A percentile compares a stretch with the other conserved stretches of the same genome.
Evolutionary conservation across 2,113 vertebrate species (phyloP).

Genomic region (Channa maculata): DNA sequence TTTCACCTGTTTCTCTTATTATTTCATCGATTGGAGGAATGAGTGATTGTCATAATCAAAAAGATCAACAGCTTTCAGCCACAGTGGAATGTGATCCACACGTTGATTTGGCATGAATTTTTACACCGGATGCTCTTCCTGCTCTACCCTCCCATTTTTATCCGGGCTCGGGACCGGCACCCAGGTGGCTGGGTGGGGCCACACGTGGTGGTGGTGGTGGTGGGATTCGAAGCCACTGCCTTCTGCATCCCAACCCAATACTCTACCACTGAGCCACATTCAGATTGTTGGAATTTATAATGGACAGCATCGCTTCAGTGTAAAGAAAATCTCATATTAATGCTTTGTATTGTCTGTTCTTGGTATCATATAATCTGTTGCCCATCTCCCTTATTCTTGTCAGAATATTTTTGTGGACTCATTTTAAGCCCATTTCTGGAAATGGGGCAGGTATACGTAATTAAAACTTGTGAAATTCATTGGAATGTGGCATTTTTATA

Average conservation of each 20-base stretch:
- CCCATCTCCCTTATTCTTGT: conserved; percentile 19
- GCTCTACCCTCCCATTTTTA: too few relatives aligned
- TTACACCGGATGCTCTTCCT: too few relatives aligned
- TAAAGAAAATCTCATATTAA: conserved; percentile 69
- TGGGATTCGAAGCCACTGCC: too few relatives aligned
- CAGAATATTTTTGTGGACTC: conserved; percentile 59
- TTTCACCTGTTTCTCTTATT: conserved; percentile 26
- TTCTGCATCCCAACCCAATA: too few relatives aligned
- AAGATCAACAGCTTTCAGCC: too few relatives aligned
- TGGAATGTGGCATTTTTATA: conserved; percentile 78
- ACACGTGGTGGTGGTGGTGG: too few relatives aligned
- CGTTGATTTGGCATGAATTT: too few relatives aligned
- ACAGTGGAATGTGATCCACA: too few relatives aligned
- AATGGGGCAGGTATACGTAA: conserved; percentile 71
- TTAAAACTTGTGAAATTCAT: conserved; percentile 77
- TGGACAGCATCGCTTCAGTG: conserved; percentile 60
- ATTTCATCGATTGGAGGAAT: conserved; percentile 54
- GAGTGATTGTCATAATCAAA: conserved; percentile 44
- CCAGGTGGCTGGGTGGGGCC: too few relatives aligned
- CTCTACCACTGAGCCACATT: background rate
- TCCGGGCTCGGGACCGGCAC: too few relatives aligned
- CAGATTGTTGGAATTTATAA: conserved; percentile 70
- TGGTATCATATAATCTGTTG: conserved; percentile 55
- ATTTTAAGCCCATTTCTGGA: conserved; percentile 78
- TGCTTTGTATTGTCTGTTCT: conserved; percentile 68